phyloP scores from a whole-genome alignment of 2,888 invertebrate species.

The Nysson spinosus region DNA sequence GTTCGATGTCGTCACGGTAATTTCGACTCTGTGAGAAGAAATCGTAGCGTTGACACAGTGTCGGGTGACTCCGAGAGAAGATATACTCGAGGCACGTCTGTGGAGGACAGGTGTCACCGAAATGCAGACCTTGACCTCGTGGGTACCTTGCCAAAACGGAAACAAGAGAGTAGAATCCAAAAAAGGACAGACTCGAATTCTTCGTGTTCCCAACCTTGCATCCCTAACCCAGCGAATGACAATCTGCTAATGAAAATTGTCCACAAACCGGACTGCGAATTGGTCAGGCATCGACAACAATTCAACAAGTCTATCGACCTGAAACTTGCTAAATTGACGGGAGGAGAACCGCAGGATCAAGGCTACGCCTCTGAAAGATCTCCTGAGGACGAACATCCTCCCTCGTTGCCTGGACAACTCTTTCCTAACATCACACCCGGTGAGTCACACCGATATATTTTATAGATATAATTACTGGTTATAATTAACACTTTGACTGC shows the following conservation, averaged over 20 bases:
- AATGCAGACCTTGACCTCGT: slow-evolving; percentile 69
- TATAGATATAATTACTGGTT: background rate
- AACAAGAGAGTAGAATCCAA: slow-evolving; percentile 43
- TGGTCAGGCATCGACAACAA: slow-evolving; percentile 68
- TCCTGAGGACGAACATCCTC: slow-evolving; percentile 87
- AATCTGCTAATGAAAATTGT: slow-evolving; percentile 66
- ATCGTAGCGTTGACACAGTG: slow-evolving; percentile 60
- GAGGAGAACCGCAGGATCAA: slow-evolving; percentile 80
- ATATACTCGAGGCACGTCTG: slow-evolving; percentile 49
- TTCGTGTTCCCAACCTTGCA: slow-evolving; percentile 45
- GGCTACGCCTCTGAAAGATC: slow-evolving; percentile 88
- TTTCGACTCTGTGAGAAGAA: slow-evolving; percentile 65
- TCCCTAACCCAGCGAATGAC: slow-evolving; percentile 43
- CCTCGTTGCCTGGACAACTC: slow-evolving; percentile 80
- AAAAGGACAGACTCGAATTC: slow-evolving; percentile 49
- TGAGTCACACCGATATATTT: no score
- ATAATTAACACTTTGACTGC: background rate
- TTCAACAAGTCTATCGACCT: slow-evolving; percentile 61
- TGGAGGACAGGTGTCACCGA: slow-evolving; percentile 62
- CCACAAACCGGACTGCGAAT: slow-evolving; percentile 72
- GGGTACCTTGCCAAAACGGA: slow-evolving; percentile 69
- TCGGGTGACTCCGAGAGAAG: slow-evolving; percentile 42
- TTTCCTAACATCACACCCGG: slow-evolving; percentile 86
- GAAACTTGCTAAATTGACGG: slow-evolving; percentile 67
- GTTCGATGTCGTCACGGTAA: slow-evolving; percentile 70